Base-by-base conservation (phyloP, 2,797 vertebrate genomes). In the Channallabes apus region DNA sequence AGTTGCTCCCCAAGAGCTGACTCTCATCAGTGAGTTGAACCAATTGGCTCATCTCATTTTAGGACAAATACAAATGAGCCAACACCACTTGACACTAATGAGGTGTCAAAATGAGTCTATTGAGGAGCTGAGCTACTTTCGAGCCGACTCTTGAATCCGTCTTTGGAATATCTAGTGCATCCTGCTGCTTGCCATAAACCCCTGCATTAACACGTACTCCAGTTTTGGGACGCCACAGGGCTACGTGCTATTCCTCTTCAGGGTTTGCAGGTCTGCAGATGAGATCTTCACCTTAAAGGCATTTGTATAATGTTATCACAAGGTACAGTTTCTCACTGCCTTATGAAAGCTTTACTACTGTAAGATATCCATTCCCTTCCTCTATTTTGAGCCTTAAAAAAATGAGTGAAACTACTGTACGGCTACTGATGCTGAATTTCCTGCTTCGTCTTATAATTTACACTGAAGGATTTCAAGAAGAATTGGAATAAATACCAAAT, bases 291-390 rank as follows among this genome's bases (percentile, higher is more conserved):
- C 77, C 77, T n/a, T 64, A 9, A 65, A 64, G 59, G 35, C 24
- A 18, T 80, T 41, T 24, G 56, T 62, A 32, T 12, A 64, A 35
- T n/a, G 41, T 61, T 38, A 14, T 78, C 22, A 27, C 32, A 18
- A 80, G 24, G 68, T 64, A 67, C 61, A 59, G 29, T 56, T 46
- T 56, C 71, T 58, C 54, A 82, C 71, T 46, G 71, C 72, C 62
- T 62, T 54, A 81, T 6, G 17, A 67, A 82, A 82, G 64, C 64
- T 82, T 46, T 68, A 82, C 64, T 82, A n/a, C 80, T 82, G 64
- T 67, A 29, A 68, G 4, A 54, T 2, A 68, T 80, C 35, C 15
- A 6, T 51, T 46, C 24, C 38, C n/a, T 51, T 80, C 61, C 61
- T 51, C 35, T 61, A 3, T 18, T 51, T 61, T 77, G 75, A 83